Conservation (phyloP, 30 jellyfish, hydroid and myxozoan species). For the Nemopilema nomurai region DNA sequence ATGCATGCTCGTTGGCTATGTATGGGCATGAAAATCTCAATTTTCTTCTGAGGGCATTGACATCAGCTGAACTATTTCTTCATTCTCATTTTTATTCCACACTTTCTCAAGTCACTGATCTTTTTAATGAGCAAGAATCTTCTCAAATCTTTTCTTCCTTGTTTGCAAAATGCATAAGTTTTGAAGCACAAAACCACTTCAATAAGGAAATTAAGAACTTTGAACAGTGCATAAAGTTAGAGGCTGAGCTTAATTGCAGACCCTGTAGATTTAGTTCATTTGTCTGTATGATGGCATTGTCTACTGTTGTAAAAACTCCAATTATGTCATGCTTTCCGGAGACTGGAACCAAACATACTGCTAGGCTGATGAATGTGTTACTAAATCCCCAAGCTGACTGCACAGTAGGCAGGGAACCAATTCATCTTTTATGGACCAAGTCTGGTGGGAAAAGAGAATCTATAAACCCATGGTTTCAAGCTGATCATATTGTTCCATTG, state of each 20-base stretch:
- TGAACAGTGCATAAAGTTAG: background rate
- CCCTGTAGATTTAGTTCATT: background rate
- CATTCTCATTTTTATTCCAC: slow-evolving; percentile 23
- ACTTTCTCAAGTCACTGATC: background rate
- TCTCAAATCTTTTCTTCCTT: background rate
- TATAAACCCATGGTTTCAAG: background rate
- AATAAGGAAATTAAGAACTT: background rate
- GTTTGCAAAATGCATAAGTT: background rate
- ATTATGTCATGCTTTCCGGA: background rate
- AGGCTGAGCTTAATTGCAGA: background rate
- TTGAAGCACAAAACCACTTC: background rate
- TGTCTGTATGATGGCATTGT: background rate
- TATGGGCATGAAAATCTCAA: slow-evolving; percentile 7
- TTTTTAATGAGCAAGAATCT: background rate
- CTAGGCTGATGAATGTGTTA: background rate
- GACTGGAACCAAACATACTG: background rate
- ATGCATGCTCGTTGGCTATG: slow-evolving; percentile 33
- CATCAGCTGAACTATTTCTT: slow-evolving; percentile 26
- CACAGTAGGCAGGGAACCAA: background rate
- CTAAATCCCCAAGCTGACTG: background rate
- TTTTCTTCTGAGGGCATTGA: slow-evolving; percentile 8
- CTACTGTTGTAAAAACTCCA: background rate
- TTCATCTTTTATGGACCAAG: background rate
- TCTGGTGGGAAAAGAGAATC: background rate
- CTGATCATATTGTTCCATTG: background rate